Evolutionary conservation across 2,888 invertebrate species (phyloP).

Genomic region (Diplazon laetatorius): DNA sequence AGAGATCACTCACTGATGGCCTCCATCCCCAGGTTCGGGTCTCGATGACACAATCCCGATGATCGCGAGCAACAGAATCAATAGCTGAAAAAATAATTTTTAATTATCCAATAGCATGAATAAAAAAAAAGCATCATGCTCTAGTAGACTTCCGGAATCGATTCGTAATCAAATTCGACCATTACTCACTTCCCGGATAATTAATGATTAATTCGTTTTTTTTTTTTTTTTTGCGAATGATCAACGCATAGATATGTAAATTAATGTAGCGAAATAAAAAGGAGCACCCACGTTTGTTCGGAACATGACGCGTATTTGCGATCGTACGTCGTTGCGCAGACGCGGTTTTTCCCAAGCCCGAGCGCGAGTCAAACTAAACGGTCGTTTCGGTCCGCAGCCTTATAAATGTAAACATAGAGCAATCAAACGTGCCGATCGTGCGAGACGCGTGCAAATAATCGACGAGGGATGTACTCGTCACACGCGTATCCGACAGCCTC

Average conservation of each 20-base stretch:
- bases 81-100: constrained; percentile 59
- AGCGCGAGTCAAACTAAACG: constrained; percentile 69
- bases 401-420: constrained; percentile 76
- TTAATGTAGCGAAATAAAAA: not conserved
- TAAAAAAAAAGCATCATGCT: too few relatives aligned
- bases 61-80: constrained; percentile 65
- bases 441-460: constrained; percentile 2
- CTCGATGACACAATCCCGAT: constrained; percentile 61
- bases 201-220: constrained; percentile 10
- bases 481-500: not conserved
- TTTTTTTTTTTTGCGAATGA: not conserved
- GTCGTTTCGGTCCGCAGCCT: constrained; percentile 67
- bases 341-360: constrained; percentile 36
- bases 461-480: too few relatives aligned
- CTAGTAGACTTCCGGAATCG: constrained; percentile 38
- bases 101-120: constrained; percentile 4
- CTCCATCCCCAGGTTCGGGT: constrained; percentile 67
- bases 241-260: not conserved
- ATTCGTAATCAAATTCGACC: constrained; percentile 15
- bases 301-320: constrained; percentile 41
- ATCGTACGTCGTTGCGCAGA: constrained; percentile 9
- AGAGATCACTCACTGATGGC: constrained; percentile 70
- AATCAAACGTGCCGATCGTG: constrained; percentile 38
- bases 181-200: not conserved
- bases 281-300: constrained; percentile 60